Evolutionary conservation across 2,797 vertebrate species (phyloP).

Genomic region (Dallia pectoralis): DNA sequence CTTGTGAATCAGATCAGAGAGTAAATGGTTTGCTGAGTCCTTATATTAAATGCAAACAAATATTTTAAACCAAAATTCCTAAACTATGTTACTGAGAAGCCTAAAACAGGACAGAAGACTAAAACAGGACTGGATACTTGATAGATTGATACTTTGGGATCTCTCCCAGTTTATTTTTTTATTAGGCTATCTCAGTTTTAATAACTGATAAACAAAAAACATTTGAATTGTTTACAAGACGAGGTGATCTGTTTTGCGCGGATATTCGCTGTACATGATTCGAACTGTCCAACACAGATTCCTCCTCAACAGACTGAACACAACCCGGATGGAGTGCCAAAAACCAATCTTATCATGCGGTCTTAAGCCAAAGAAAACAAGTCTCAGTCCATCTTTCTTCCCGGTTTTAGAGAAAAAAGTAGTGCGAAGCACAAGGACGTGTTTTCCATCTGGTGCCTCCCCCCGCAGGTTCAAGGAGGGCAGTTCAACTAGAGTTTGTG

Average conservation of each 20-base stretch:
- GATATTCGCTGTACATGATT: not conserved
- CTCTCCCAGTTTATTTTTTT: not conserved
- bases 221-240: not conserved
- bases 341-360: constrained; percentile 35
- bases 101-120: not conserved
- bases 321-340: not conserved
- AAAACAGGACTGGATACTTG: not conserved
- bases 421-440: constrained; percentile 41
- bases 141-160: too few species aligned
- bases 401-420: constrained; percentile 35
- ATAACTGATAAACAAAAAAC: not conserved
- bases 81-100: not conserved
- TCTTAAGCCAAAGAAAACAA: constrained; percentile 21
- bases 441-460: constrained; percentile 84
- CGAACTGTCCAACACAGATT: not conserved
- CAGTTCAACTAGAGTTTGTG: constrained; percentile 74
- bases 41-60: too few species aligned
- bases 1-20: too few species aligned
- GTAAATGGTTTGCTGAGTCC: too few species aligned
- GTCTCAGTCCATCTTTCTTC: constrained; percentile 11
- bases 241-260: not conserved
- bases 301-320: not conserved
- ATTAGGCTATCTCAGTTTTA: not conserved
- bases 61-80: not conserved
- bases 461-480: constrained; percentile 65